Evolutionary conservation across 2,888 invertebrate genomes (phyloP).

Genomic region (Amiota mariae): DNA sequence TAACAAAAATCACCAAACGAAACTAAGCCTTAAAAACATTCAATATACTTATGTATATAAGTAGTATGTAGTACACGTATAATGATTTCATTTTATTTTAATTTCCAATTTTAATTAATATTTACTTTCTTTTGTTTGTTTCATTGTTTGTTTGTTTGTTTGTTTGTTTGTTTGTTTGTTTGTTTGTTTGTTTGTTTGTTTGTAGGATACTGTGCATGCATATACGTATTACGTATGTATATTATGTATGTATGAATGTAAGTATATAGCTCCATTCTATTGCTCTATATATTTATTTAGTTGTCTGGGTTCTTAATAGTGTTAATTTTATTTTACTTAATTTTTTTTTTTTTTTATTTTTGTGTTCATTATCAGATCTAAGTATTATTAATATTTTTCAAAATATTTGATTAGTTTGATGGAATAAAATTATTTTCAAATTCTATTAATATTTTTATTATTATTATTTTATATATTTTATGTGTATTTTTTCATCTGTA

Average conservation of each 20-base stretch:
- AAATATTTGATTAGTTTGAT: conserved; percentile 6
- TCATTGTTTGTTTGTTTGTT: not conserved
- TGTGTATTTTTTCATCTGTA: not conserved
- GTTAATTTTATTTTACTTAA: not conserved
- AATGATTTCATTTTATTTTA: conserved; percentile 32
- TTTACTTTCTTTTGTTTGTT: conserved; percentile 37
- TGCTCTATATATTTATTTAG: too few relatives aligned
- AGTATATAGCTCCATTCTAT: too few relatives aligned
- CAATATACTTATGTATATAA: too few relatives aligned
- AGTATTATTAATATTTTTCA: conserved; percentile 8
- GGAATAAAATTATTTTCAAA: conserved; percentile 30
- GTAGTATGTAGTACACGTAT: conserved; percentile 13
- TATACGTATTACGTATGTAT: too few relatives aligned
- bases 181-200: not conserved
- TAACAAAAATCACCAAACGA: conserved; percentile 51
- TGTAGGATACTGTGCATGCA: not conserved
- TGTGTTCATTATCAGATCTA: not conserved
- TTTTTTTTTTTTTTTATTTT: not conserved
- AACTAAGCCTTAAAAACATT: conserved; percentile 29
- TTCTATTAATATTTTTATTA: conserved; percentile 12
- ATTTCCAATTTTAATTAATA: conserved; percentile 39
- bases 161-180: not conserved
- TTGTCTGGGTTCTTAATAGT: too few relatives aligned
- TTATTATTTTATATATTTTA: conserved; percentile 23
- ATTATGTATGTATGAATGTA: not conserved